A percentile compares a stretch with the other conserved stretches of the same genome.
phyloP scores from a whole-genome alignment of 2,113 vertebrate genomes.

The Fulica atra region DNA sequence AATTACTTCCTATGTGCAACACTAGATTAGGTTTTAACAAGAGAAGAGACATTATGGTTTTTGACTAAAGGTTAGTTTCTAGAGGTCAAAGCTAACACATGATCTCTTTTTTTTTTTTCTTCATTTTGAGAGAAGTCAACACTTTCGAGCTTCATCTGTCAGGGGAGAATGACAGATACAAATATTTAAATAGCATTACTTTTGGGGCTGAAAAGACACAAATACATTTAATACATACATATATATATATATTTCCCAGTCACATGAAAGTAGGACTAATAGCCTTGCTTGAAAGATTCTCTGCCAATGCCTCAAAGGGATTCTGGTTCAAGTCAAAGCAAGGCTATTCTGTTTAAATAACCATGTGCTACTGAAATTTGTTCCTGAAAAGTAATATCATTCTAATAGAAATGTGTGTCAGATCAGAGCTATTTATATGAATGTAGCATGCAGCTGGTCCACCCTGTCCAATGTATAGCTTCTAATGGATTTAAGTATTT shows the following conservation, averaged over 20 bases:
- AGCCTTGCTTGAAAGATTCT: not conserved
- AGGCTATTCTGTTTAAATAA: constrained; percentile 32
- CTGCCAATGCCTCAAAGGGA: not conserved
- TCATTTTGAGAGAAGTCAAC: not conserved
- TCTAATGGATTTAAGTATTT: not conserved
- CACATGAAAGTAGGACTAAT: not conserved
- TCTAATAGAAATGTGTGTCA: constrained; percentile 4
- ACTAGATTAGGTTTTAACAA: not conserved
- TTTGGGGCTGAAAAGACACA: not conserved
- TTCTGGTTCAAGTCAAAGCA: constrained; percentile 34
- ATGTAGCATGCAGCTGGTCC: constrained; percentile 67
- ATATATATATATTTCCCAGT: not conserved
- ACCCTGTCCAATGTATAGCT: constrained; percentile 34
- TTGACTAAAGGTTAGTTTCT: not conserved
- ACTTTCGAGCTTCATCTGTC: not conserved
- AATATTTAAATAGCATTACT: not conserved
- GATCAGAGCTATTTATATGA: constrained; percentile 57
- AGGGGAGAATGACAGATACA: not conserved
- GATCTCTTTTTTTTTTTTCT: not conserved
- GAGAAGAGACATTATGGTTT: not conserved
- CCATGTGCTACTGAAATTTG: constrained; percentile 3
- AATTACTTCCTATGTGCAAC: not conserved
- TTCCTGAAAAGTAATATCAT: constrained; percentile 26
- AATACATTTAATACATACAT: not conserved
- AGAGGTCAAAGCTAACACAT: not conserved